Base-by-base conservation (phyloP, 92 coral and sea anemone species). In the Zoanthus gigantus region DNA sequence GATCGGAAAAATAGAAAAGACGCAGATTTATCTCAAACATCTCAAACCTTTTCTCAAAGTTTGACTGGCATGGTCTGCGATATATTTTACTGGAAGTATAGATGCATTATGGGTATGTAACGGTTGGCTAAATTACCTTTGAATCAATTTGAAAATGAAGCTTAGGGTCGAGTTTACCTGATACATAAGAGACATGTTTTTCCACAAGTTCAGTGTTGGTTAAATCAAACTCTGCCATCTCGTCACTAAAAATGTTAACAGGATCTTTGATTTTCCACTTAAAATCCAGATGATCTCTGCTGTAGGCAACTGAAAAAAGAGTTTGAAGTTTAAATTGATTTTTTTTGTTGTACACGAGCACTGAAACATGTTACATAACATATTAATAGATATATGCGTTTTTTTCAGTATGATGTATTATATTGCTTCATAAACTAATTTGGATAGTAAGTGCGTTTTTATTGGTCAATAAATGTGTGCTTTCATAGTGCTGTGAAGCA, bases 171-270 rank as follows among this genome's bases (percentile, higher is more conserved):
- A 3, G 9, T 42, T 37, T 77, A 97, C 99, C 99, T 92, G 99
- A 95, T 1, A 93, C 98, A 77, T 97, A 97, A 6, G 96, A 90
- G 13, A 95, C 94, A 46, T 95, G 89, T 45, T 88, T 80, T 30
- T 58, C 90, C 29, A 76, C 91, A 60, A 94, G 88, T 76, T 86
- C 87, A 72, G 95, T 95, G 46, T 91, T 90, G 14, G 96, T 92
- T 86, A 97, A 87, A 87, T 95, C 99, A 88, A 97, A 97, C 91
- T 97, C 99, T 6, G 99, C 98, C 83, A 97, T 90, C 80, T 97
- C 97, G 50, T 88, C 92, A 82, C 96, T 92, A 76, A 95, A 90
- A 54, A 97, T 96, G 48, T 89, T 90, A 67, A 97, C 90, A 52
- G 99, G 98, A 28, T 95, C 89, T 28, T 56, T 56, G 17, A 82